Evolutionary conservation across 2,797 vertebrate species (phyloP).

Genomic region (Poecile montanus): DNA sequence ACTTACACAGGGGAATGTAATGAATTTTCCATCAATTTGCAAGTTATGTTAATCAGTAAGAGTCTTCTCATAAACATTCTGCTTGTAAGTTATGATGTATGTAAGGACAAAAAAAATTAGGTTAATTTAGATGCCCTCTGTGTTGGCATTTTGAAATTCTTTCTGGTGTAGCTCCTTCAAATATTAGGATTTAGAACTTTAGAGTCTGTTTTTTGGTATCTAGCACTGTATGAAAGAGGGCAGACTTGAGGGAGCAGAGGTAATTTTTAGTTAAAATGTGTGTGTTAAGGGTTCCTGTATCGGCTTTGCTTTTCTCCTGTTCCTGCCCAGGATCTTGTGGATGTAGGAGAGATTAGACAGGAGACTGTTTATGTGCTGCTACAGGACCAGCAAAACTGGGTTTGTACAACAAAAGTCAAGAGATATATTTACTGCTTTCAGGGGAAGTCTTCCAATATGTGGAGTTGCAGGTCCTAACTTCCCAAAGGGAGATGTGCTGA

Average conservation of each 20-base stretch:
- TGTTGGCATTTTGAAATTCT: not conserved
- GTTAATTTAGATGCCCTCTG: not conserved
- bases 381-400: not conserved
- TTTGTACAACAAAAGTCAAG: not conserved
- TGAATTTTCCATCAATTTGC: conserved; percentile 7
- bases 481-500: not conserved
- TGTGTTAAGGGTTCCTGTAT: not conserved
- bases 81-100: not conserved
- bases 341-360: not conserved
- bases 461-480: not conserved
- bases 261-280: not conserved
- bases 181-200: not conserved
- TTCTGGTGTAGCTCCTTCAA: not conserved
- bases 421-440: not conserved
- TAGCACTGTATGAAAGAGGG: not conserved
- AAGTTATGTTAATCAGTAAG: conserved; percentile 26
- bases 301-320: not conserved
- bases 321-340: not conserved
- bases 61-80: not conserved
- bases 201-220: not conserved
- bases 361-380: not conserved
- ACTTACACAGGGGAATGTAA: not conserved
- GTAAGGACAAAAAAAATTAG: not conserved
- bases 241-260: not conserved
- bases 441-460: not conserved